Base-by-base conservation (phyloP, 1,140 invertebrate genomes). In the Lordiphosa stackelbergi region DNA sequence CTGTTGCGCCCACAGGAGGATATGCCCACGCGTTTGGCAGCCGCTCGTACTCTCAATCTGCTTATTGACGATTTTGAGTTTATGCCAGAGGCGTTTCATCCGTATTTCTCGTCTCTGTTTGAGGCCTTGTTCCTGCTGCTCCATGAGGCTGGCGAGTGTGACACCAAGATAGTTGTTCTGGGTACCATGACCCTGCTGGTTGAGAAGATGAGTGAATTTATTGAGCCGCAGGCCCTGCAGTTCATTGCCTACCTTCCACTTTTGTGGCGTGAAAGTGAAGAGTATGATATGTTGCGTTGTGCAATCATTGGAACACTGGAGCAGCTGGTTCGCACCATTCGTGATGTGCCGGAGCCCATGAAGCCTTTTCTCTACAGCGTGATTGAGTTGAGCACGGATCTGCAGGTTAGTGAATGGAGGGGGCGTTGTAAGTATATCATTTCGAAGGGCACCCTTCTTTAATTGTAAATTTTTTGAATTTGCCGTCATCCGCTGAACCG, bases 21-120 rank as follows among this genome's bases (percentile, higher is more conserved):
- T 85, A 91, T 96, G 66, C 94, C 94, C 6, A 95, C 98, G 11
- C 90, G 96, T 73, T 88, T 98, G 45, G 93, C 96, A 13, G 93
- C 96, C 1, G 90, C 91, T 0, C 89, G 58, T 88, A 94, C 90
- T 85, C 89, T 99, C 3, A 93, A 94, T 85, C 91, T 91, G 66
- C 93, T 93, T 1, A 92, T 98, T 10, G 95, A 97, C 86, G 95
- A 97, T 87, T 98, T 98, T 90, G 95, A 97, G 86, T 98, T 98
- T 88, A 92, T 93, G 74, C 90, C 92, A 1, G 93, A 96, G 49
- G 92, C 95, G 75, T 97, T 98, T 85, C 90, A 92, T 51, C 92
- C 94, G 8, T 98, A 93, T 88, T 90, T 97, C 36, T 92, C 94
- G 28, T 89, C 92, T 11, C 90, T 91, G 2, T 96, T 97, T 84